A percentile compares a stretch with the other conserved stretches of the same genome.
phyloP scores from a whole-genome alignment of 2,888 invertebrate species.

The Anoplius nigerrimus region DNA sequence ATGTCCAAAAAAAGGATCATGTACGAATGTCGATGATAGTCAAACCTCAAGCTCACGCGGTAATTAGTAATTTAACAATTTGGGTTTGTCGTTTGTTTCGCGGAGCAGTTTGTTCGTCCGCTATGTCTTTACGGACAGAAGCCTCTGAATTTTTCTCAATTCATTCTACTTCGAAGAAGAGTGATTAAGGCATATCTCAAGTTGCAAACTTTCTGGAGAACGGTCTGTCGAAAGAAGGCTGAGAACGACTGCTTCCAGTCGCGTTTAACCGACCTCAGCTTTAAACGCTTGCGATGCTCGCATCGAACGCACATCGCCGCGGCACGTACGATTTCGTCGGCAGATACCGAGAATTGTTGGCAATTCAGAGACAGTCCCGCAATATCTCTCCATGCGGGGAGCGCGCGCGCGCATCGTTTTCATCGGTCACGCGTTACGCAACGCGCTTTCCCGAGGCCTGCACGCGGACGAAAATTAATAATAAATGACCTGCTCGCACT shows the following conservation, averaged over 20 bases:
- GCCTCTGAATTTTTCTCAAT: no score
- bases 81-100: no score
- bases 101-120: neutral
- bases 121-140: no score
- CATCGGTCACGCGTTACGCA: neutral
- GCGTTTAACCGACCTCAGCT: neutral
- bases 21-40: no score
- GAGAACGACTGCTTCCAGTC: neutral
- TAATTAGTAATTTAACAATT: no score
- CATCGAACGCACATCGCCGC: neutral
- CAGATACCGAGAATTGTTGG: no score
- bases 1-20: no score
- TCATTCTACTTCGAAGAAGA: no score
- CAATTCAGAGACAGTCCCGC: neutral
- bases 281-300: neutral
- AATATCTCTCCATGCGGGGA: neutral
- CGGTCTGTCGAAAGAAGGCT: neutral
- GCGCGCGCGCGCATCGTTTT: neutral
- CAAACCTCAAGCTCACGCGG: no score
- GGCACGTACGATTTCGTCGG: neutral
- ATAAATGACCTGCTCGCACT: conserved; percentile 13
- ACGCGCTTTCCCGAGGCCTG: neutral
- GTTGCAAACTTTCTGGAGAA: neutral
- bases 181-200: no score
- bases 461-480: neutral